Conservation (phyloP, 2,888 invertebrate species). For the Erynnis tages region DNA sequence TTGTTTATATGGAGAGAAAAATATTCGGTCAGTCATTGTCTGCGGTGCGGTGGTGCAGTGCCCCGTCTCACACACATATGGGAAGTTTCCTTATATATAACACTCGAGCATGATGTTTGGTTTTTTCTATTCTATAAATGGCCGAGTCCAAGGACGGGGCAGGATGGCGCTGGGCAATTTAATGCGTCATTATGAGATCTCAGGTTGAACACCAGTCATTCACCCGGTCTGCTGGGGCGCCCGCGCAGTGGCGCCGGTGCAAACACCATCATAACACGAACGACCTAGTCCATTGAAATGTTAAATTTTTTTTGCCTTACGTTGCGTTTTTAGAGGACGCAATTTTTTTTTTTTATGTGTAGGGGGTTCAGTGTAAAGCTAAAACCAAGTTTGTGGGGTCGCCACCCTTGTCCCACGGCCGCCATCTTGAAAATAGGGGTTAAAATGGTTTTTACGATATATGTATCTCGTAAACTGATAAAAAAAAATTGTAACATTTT, state of each 20-base stretch:
- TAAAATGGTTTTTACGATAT: too few species aligned
- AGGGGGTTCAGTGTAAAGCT: too few species aligned
- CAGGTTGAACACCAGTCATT: conserved; percentile 55
- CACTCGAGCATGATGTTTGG: conserved; percentile 7
- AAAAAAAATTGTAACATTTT: too few species aligned
- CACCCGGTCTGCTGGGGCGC: conserved; percentile 38
- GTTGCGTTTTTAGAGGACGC: too few species aligned
- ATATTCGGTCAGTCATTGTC: conserved; percentile 6
- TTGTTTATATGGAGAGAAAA: not conserved
- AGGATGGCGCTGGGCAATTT: conserved; percentile 39
- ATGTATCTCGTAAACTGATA: too few species aligned
- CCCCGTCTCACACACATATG: conserved; percentile 1
- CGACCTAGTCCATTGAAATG: too few species aligned
- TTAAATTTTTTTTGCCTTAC: too few species aligned
- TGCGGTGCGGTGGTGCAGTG: not conserved
- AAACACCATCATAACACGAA: conserved; percentile 10
- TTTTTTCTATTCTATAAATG: conserved; percentile 34
- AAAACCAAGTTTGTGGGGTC: too few species aligned
- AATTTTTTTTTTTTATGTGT: too few species aligned
- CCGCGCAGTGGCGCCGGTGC: not conserved
- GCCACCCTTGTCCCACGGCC: too few species aligned
- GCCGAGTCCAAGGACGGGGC: conserved; percentile 41
- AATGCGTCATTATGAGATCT: conserved; percentile 45
- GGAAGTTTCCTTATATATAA: conserved; percentile 16
- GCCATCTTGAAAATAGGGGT: too few species aligned